A percentile compares a stretch with the other conserved stretches of the same genome.
These are phyloP conservation scores for Neocrepidodera transversa DNA, from an alignment of 2,888 invertebrate species.

Conservation along the genomic window DNA sequence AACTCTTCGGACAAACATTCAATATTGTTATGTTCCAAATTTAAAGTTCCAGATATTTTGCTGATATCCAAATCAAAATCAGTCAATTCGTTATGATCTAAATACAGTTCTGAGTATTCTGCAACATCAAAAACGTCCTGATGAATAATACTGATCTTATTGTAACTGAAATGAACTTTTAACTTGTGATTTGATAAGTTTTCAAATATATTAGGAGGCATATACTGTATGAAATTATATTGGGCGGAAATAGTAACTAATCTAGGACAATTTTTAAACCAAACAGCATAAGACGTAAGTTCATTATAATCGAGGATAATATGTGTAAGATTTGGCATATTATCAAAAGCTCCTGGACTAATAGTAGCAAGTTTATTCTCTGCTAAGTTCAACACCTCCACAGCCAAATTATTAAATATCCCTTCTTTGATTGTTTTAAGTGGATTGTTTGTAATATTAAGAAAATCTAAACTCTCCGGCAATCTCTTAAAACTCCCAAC, in stretches of 20 bases:
- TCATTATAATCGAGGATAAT: conserved; percentile 50
- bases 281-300: conserved; percentile 42
- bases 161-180: conserved; percentile 48
- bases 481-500: conserved; percentile 44
- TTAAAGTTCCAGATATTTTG: conserved; percentile 42
- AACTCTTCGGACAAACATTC: conserved; percentile 48
- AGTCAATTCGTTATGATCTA: conserved; percentile 49
- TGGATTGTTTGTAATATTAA: conserved; percentile 47
- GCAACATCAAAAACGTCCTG: conserved; percentile 44
- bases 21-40: conserved; percentile 47
- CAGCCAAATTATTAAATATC: conserved; percentile 46
- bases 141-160: conserved; percentile 47
- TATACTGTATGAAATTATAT: conserved; percentile 48
- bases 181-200: conserved; percentile 40
- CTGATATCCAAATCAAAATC: conserved; percentile 40
- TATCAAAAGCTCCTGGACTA: conserved; percentile 47
- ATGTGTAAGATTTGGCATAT: conserved; percentile 44
- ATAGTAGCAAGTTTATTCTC: conserved; percentile 47
- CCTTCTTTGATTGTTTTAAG: conserved; percentile 44
- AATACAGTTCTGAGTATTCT: conserved; percentile 45
- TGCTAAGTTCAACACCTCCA: conserved; percentile 47
- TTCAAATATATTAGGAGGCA: conserved; percentile 44
- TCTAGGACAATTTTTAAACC: conserved; percentile 48
- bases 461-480: conserved; percentile 38
- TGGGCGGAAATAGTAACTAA: conserved; percentile 44